Evolutionary conservation across 2,888 invertebrate species (phyloP), one percentile per base, ranked within the genome.

Genomic region (Nesidiocoris tenuis): DNA sequence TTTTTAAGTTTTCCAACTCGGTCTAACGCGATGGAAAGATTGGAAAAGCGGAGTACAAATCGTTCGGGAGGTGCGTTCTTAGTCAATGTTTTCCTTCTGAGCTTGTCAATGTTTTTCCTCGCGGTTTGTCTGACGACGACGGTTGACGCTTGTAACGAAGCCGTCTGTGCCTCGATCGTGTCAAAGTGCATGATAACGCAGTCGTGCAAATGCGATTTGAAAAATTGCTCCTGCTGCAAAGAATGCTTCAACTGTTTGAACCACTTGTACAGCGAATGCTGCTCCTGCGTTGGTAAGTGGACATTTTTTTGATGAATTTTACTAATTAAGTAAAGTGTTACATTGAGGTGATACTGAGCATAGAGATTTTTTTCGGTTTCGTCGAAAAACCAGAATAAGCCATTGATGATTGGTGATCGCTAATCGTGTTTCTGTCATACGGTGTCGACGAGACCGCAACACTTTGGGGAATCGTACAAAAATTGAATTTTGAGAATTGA

Each of bases 111-210:
- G 16, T 61, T 72, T 22, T 22, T 72, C 22, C 18, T 63, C 17
- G 23, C 61, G 61, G 16, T 72, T 54, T 72, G 39, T 56, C 19
- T 72, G 1, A 12, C 61, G 54, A 54, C 72, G 72, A 72, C 72
- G 39, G 25, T 22, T 12, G 72, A 72, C 18, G 61, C 64, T 7
- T 97, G 97, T 84, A 96, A 97, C 83, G 96, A 97, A 85, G 93
- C 95, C 24, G 91, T 96, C 75, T 98, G 98, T 85, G 97, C 94
- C 21, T 95, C 95, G 82, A 92, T 96, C 74, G 98, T 98, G 67
- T 96, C 95, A 82, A 97, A 97, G 85, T 98, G 98, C 84, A 92
- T 97, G 90, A 86, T 98, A 79, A 96, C 96, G 16, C 94, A 96
- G 83, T 94, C 95, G 68, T 98, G 98, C 86, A 96, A 96, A 84